Evolutionary conservation across 2,797 vertebrate genomes (phyloP).

Genomic region (Rhyacichthys aspro): DNA sequence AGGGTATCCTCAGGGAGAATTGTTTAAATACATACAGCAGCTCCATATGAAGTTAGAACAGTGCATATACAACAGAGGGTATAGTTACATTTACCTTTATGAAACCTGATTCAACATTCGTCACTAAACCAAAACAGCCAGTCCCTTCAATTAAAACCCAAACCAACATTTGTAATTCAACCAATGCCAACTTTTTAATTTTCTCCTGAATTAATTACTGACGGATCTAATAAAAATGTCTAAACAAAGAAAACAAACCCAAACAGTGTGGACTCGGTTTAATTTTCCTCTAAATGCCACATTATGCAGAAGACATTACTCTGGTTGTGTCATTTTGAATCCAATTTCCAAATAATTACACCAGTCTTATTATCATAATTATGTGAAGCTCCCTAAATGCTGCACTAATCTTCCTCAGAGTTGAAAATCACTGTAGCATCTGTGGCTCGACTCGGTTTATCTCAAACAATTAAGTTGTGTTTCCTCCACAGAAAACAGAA

Average conservation of each 20-base stretch:
- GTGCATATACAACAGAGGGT: too few species aligned
- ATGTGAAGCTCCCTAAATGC: neutral
- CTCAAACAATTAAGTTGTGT: neutral
- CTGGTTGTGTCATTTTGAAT: neutral
- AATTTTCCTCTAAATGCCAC: neutral
- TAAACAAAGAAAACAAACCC: neutral
- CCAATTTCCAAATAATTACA: constrained; percentile 5
- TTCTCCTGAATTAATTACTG: neutral
- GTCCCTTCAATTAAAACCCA: neutral
- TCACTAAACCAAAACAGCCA: too few species aligned
- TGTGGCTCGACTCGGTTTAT: constrained; percentile 3
- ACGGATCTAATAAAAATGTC: neutral
- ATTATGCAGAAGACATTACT: neutral
- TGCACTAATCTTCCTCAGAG: neutral
- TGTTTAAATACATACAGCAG: too few species aligned
- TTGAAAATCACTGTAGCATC: neutral
- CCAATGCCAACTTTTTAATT: neutral
- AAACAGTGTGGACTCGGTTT: neutral
- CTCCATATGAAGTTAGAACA: too few species aligned
- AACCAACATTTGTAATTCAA: neutral
- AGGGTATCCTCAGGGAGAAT: too few species aligned
- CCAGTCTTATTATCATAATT: constrained; percentile 9
- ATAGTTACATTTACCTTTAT: too few species aligned
- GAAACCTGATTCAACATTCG: too few species aligned
- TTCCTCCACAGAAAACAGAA: neutral